Evolutionary conservation across 2,888 invertebrate species (phyloP), one percentile per base, ranked within the genome.

Genomic region (Sepiola atlantica): DNA sequence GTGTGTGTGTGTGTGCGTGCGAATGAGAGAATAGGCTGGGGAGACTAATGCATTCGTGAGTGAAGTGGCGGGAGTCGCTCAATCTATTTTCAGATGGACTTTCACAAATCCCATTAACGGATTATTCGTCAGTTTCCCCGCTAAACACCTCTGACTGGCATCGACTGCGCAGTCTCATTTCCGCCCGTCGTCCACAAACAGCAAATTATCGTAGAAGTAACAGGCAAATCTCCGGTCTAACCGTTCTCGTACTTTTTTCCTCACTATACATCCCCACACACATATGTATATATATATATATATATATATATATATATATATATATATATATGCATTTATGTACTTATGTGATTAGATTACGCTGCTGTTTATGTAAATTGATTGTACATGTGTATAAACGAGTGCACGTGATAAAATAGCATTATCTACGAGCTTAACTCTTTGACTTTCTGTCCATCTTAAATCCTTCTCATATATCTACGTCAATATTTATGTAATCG

Each of bases 41-140:
- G 3, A 18, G n/a, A 77, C 10, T 10, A 77, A 45, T 45, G 45
- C 4, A 4, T 45, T 45, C 45, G 77, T 18, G n/a, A 77, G 28
- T 8, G 28, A n/a, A n/a, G n/a, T 1, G 10, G 16, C 45, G 45
- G n/a, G 77, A 14, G n/a, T n/a, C 14, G 16, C n/a, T 77, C n/a
- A n/a, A 77, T 77, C 77, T 77, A 77, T 77, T 77, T 16, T 77
- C n/a, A n/a, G n/a, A 14, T 32, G 77, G 77, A 32, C n/a, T 77
- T 77, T 77, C n/a, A 77, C n/a, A 77, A 77, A 77, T 77, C 77
- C n/a, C 77, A 77, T 77, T 77, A 77, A n/a, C 77, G 77, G 77
- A 77, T 77, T 61, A 61, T 61, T 77, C 20, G 77, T 12, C 77
- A 77, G 77, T 77, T 77, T 77, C 32, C 77, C 77, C 77, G 77